Conservation (phyloP, 2,113 vertebrate species). For the Poicephalus meyeri region DNA sequence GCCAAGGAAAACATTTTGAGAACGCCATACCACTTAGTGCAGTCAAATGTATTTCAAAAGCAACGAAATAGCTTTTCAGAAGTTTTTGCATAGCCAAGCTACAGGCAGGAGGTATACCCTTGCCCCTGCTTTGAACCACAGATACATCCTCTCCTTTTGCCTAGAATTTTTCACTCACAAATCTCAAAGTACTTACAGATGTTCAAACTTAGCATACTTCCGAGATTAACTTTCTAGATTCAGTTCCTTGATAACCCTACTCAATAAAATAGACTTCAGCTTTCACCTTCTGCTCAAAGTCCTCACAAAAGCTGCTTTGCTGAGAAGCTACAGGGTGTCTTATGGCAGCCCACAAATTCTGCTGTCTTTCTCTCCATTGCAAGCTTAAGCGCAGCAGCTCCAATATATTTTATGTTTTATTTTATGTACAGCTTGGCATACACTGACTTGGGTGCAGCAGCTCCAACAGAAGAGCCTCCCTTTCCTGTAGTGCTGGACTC, state of each 20-base stretch:
- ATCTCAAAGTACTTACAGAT: constrained; percentile 56
- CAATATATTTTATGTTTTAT: not conserved
- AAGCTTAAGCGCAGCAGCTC: not conserved
- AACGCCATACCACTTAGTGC: not conserved
- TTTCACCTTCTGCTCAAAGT: not conserved
- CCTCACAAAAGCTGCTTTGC: not conserved
- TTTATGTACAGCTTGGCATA: not conserved
- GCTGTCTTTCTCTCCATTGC: not conserved
- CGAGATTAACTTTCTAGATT: not conserved
- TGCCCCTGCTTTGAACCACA: constrained; percentile 44
- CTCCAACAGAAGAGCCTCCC: not conserved
- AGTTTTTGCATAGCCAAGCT: not conserved
- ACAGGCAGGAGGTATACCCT: constrained; percentile 23
- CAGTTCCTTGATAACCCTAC: constrained; percentile 1
- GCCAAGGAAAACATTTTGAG: constrained; percentile 58
- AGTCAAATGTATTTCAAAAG: constrained; percentile 44
- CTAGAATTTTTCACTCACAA: constrained; percentile 16
- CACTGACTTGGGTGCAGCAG: not conserved
- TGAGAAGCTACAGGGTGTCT: not conserved
- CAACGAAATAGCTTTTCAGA: constrained; percentile 21
- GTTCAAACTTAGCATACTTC: not conserved
- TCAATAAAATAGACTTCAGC: not conserved
- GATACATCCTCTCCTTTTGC: not conserved
- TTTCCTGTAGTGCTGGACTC: not conserved
- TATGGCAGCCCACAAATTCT: not conserved